Evolutionary conservation across 2,113 vertebrate species (phyloP), one percentile per base, ranked within the genome.

Genomic region (Oryzias woworae): DNA sequence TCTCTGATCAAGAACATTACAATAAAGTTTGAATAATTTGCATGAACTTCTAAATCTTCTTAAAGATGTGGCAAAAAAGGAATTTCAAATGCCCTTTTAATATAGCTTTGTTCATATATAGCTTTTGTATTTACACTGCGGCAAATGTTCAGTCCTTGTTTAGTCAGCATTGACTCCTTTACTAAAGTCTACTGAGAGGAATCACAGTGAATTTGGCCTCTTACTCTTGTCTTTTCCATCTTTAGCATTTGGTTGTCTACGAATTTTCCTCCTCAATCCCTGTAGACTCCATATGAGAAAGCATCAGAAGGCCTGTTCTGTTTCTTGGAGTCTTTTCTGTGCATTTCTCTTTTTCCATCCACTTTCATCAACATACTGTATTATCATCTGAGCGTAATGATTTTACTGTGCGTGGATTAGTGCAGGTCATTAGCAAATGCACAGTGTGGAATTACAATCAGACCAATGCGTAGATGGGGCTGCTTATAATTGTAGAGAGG

Each of bases 371-470:
- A n/a, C 50, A 46, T 61, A 52, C 69, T 59, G 69, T 52, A 59
- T 66, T 66, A 64, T 76, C 59, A 10, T 73, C 67, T 24, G 44
- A 52, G 61, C 69, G 58, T 84, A 85, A 84, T 83, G 60, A 78
- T 78, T 80, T 77, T n/a, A n/a, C 45, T 53, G 42, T 23, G 53
- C 20, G 12, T 85, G 74, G 78, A 89, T 87, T 88, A 85, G 71
- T 58, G 58, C 58, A 73, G 64, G 63, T 85, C 85, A 87, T 87
- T 85, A 84, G 73, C 4, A 66, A 73, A 66, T 48, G 52, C 54
- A 67, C 69, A 74, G 73, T 83, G 79, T 83, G 53, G 79, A 77
- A 85, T 84, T 86, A 78, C 73, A 90, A 84, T 85, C 79, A 76
- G 79, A 26, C 64, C 77, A n/a, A 52, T 73, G 80, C 83, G 87